Conservation (phyloP, 2,888 invertebrate genomes). For the Isotomurus palustris region DNA sequence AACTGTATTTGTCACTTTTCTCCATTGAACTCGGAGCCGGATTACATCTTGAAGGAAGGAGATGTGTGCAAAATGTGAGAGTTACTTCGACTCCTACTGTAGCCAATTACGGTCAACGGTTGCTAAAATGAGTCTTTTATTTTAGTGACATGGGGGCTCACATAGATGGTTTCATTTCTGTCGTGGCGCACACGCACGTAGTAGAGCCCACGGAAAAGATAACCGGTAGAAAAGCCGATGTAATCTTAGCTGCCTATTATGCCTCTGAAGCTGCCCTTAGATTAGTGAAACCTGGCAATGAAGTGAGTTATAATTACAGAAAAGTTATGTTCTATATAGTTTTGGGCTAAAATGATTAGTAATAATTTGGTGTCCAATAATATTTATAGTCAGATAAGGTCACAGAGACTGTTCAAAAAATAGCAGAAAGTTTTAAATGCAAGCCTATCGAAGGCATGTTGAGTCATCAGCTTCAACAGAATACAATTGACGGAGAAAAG, state of each 20-base stretch:
- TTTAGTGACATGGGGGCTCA: constrained; percentile 93
- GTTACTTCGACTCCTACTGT: neutral
- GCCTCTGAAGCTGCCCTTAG: constrained; percentile 94
- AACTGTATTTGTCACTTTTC: constrained; percentile 99
- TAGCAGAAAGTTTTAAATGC: constrained; percentile 87
- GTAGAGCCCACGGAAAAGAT: constrained; percentile 66
- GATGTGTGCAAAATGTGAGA: constrained; percentile 93
- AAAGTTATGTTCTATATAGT: neutral
- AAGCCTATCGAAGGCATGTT: constrained; percentile 97
- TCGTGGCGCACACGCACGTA: constrained; percentile 91
- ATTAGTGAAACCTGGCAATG: constrained; percentile 83
- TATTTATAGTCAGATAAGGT: constrained; percentile 82
- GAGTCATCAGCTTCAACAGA: constrained; percentile 91
- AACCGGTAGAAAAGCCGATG: constrained; percentile 88
- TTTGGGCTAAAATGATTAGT: neutral
- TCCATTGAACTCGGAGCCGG: constrained; percentile 87
- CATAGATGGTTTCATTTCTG: constrained; percentile 97
- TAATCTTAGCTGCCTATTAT: constrained; percentile 87
- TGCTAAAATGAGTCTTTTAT: constrained; percentile 28
- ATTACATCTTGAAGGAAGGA: constrained; percentile 77
- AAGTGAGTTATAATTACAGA: constrained; percentile 57
- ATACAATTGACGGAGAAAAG: constrained; percentile 96
- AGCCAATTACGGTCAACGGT: no score
- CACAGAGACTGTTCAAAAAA: constrained; percentile 87
- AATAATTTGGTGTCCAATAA: neutral